Evolutionary conservation across 2,797 vertebrate genomes (phyloP), one percentile per base, ranked within the genome.

Genomic region (Choloepus didactylus): DNA sequence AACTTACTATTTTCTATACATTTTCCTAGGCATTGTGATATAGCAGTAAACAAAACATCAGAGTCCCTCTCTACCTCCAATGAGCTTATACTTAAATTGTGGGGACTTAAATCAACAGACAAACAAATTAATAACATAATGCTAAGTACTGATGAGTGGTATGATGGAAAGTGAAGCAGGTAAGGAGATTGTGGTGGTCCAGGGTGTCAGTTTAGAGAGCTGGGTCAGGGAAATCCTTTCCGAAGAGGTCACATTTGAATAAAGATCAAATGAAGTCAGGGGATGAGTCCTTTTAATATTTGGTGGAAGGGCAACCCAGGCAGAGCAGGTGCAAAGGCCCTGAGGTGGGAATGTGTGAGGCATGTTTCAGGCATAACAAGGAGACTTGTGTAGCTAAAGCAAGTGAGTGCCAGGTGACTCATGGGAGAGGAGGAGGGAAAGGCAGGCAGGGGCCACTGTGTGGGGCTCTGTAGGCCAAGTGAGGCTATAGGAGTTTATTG

Each of bases 11-110:
- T n/a, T 76, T 12, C 64, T 64, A 7, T 81, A 9, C 1, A 46
- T 75, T 94, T 95, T 92, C 77, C 56, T 79, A 91, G 73, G 46
- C 27, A 21, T 7, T 82, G 76, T 41, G 41, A n/a, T 87, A n/a
- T 23, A 84, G 23, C n/a, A 82, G 8, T 91, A 94, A 80, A 93
- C 23, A 86, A 67, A 92, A 51, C 12, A 16, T 38, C 5, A 60
- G 70, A 49, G 6, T 73, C 80, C 86, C 66, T 54, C 80, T 82
- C 59, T 54, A 4, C 27, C 41, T 38, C 77, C 10, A 27, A 11
- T 73, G 51, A 70, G 18, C 60, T 80, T 85, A 62, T 25, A 9
- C 6, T 72, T 51, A 89, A 70, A 35, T 38, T 41, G 66, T 27
- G 9, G 29, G 54, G 44, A 38, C 72, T 91, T n/a, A 46, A 51